Base-by-base conservation (phyloP, 2,113 vertebrate genomes). In the Synodontis membranacea region DNA sequence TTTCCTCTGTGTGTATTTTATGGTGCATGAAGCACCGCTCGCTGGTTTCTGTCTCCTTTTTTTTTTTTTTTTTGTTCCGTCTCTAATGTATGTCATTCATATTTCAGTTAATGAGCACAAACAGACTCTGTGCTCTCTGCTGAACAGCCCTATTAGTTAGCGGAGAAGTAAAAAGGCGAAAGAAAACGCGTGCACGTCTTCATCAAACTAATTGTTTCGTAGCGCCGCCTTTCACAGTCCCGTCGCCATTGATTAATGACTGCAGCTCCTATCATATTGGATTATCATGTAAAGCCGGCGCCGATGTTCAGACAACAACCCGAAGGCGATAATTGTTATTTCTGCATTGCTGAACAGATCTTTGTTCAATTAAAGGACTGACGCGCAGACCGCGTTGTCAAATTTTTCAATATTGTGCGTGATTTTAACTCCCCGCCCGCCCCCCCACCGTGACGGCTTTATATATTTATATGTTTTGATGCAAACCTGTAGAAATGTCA, bases 101-200 rank as follows among this genome's bases (percentile, higher is more conserved):
- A 54, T 52, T 31, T 81, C 84, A 50, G 79, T 34, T 72, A 86
- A 72, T 81, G 66, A 68, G 52, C 85, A 58, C 48, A 72, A 68
- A 58, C 85, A 46, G 42, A 42, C 52, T 28, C 34, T 12, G 78
- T 25, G 34, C 78, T 80, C 52, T 80, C 52, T 58, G 78, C 3
- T 15, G 34, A 80, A 28, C 52, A 28, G 78, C 78, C 78, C 34
- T 39, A 58, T 58, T 56, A 79, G 76, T 54, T 79, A 23, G 46
- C 2, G 10, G 31, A 23, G 31, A 11, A 54, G 31, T 37, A 34
- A 50, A 31, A 50, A 50, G 34, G n/a, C 50, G 44, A 46, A 64
- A 10, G n/a, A 39, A 46, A 25, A 25, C 52, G 42, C 7, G 34
- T 23, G 21, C 34, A 42, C 34, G 8, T 28, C 78, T 58, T 34